These are phyloP conservation scores for Pseudorasbora parva DNA, from an alignment of 2,113 vertebrate species.

Conservation along the genomic window DNA sequence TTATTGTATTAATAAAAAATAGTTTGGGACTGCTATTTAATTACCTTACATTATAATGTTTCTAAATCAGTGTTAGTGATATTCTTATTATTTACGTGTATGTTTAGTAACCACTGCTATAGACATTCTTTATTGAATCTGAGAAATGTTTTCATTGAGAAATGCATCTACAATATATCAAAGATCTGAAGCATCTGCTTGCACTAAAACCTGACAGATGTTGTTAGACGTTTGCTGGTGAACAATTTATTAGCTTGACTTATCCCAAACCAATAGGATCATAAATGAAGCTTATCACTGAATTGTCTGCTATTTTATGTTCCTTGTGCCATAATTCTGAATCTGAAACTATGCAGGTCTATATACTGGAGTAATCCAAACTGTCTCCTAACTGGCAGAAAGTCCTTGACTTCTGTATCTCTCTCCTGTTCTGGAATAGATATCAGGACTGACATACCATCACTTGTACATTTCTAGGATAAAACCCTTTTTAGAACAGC, in stretches of 20 bases:
- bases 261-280: background rate
- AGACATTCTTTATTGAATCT: background rate
- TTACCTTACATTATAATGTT: too few relatives aligned
- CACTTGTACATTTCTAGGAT: background rate
- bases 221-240: constrained; percentile 13
- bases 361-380: background rate
- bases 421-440: background rate
- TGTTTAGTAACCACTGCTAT: background rate
- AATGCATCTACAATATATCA: background rate
- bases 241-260: background rate
- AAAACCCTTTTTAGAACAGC: background rate
- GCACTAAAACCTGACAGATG: constrained; percentile 17
- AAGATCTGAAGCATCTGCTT: constrained; percentile 16
- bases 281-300: background rate
- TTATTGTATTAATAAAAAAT: too few relatives aligned
- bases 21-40: too few relatives aligned
- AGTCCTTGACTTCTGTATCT: background rate
- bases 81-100: too few relatives aligned
- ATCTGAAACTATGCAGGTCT: background rate
- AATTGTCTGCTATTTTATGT: background rate
- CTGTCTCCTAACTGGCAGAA: constrained; percentile 6
- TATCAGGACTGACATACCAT: background rate
- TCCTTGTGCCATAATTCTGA: constrained; percentile 6
- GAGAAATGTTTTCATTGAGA: background rate
- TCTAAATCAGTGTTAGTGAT: too few relatives aligned